Base-by-base conservation (phyloP, 2,113 vertebrate genomes). In the Holacanthus passer region DNA sequence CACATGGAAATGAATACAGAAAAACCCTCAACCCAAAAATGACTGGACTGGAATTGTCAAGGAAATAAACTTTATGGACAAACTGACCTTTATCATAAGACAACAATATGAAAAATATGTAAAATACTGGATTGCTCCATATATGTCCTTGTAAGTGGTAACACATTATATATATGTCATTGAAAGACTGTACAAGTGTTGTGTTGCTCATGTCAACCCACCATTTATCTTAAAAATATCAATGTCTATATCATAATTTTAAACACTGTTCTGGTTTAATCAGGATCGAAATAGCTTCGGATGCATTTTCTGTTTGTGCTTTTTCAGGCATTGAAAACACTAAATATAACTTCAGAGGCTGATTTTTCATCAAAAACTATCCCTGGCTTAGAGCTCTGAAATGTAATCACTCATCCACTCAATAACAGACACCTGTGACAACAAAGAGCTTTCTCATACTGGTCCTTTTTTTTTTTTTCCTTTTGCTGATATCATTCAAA, bases 401-500 rank as follows among this genome's bases (percentile, higher is more conserved):
- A 39, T 41, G 11, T 47, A 41, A 77, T 81, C 53, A 24, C 19
- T 64, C 29, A 55, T 17, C 37, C 31, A 63, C 62, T 74, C 48
- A 5, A 29, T 27, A 71, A 14, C 1, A 32, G 27, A 75, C 48
- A 58, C n/a, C 66, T 62, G 73, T 45, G 79, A 72, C 39, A 60
- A 87, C 31, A 76, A 14, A 72, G 45, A 65, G 19, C 5, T 59
- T 29, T 52, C 19, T 2, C 39, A 77, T 39, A 31, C 39, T 8
- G 45, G 63, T 71, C 17, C n/a, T 12, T 83, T 71, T 64, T 68
- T n/a, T n/a, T n/a, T n/a, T n/a, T n/a, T n/a, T n/a, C n/a, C n/a
- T n/a, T n/a, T 41, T 77, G 24, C 39, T 60, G 69, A 45, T 45
- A 73, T 73, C 35, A 65, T 65, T 73, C 41, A 70, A 43, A 69